Percentiles rank a stretch among this genome's conserved stretches.
These are phyloP conservation scores for Xestia rhomboidea DNA, from an alignment of 2,888 invertebrate genomes.

Conservation along the genomic window DNA sequence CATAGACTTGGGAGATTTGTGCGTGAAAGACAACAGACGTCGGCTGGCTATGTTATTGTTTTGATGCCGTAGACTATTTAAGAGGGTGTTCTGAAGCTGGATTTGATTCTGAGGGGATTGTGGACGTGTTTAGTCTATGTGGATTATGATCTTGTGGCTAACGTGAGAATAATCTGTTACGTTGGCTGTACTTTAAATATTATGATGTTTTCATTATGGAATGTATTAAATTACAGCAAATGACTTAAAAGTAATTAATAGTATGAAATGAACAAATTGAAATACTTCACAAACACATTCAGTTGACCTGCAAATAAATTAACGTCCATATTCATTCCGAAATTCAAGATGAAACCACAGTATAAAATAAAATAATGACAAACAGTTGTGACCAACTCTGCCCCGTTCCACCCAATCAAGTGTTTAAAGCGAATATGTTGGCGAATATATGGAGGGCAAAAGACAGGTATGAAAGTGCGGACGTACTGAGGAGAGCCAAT, in stretches of 20 bases:
- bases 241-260: slow-evolving; percentile 14
- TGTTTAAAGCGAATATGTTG: slow-evolving; percentile 59
- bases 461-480: slow-evolving; percentile 64
- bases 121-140: too few species aligned
- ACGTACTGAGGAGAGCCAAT: slow-evolving; percentile 76
- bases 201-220: neutral
- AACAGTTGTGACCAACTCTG: slow-evolving; percentile 57
- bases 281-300: slow-evolving; percentile 35
- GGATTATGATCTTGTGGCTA: neutral
- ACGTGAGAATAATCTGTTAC: neutral
- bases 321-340: slow-evolving; percentile 50
- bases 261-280: slow-evolving; percentile 44
- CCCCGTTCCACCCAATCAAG: slow-evolving; percentile 59
- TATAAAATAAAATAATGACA: slow-evolving; percentile 59
- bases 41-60: slow-evolving; percentile 42
- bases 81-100: neutral
- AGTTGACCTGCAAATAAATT: slow-evolving; percentile 52
- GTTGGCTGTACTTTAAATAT: neutral
- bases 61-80: slow-evolving; percentile 22
- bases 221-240: slow-evolving; percentile 8
- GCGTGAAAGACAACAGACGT: slow-evolving; percentile 68
- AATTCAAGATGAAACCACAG: slow-evolving; percentile 57
- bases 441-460: slow-evolving; percentile 59
- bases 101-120: slow-evolving; percentile 23
- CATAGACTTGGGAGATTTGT: slow-evolving; percentile 62